Evolutionary conservation across 1,140 invertebrate genomes (phyloP).

Genomic region (Drosophila tropicalis): DNA sequence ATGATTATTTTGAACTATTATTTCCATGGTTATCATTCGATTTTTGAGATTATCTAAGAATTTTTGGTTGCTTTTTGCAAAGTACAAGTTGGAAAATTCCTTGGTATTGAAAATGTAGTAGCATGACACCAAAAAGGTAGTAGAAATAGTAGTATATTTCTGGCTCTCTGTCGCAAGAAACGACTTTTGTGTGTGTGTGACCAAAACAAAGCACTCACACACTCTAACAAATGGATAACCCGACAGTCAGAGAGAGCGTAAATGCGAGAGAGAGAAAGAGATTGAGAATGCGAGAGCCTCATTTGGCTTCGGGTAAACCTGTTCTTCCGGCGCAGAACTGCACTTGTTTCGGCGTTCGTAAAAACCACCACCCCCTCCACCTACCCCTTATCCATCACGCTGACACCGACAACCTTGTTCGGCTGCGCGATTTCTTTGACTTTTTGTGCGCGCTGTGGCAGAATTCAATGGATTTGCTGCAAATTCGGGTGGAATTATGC

Average conservation of each 20-base stretch:
- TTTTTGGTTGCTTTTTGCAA: too few relatives aligned
- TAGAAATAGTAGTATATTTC: constrained; percentile 50
- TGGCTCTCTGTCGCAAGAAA: constrained; percentile 18
- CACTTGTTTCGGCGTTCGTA: constrained; percentile 62
- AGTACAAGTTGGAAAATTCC: too few relatives aligned
- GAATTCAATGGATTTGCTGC: constrained; percentile 77
- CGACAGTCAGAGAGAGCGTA: constrained; percentile 32
- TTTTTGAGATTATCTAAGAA: too few relatives aligned
- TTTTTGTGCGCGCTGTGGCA: constrained; percentile 73
- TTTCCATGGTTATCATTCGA: neutral
- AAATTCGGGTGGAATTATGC: constrained; percentile 82
- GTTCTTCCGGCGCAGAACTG: constrained; percentile 77
- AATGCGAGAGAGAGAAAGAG: constrained; percentile 25
- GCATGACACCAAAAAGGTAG: constrained; percentile 37
- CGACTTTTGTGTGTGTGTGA: constrained; percentile 56
- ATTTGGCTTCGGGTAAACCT: constrained; percentile 54
- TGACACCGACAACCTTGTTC: constrained; percentile 34
- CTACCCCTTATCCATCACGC: neutral
- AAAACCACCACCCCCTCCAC: neutral
- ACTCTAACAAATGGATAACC: constrained; percentile 23
- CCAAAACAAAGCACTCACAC: constrained; percentile 80
- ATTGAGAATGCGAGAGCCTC: constrained; percentile 32
- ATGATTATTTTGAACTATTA: neutral
- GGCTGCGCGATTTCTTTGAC: constrained; percentile 77
- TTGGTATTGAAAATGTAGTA: neutral